phyloP scores from a whole-genome alignment of 2,888 invertebrate species.

The Nomada fabriciana region DNA sequence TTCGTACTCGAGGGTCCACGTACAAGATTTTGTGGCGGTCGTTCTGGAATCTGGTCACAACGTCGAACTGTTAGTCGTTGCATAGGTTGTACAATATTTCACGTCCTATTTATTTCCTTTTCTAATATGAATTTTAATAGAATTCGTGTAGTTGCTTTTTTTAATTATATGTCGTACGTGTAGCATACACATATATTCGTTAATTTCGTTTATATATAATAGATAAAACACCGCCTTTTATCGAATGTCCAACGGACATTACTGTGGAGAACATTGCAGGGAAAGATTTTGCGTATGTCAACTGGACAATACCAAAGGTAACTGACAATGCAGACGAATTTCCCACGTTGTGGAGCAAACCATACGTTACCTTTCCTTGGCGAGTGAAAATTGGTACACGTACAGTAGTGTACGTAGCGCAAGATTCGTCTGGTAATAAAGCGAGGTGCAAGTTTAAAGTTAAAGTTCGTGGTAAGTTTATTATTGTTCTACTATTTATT shows the following conservation, averaged over 20 bases:
- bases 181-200: not conserved
- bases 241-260: constrained; percentile 87
- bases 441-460: constrained; percentile 87
- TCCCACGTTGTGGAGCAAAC: constrained; percentile 86
- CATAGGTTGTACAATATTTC: constrained; percentile 81
- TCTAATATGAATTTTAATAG: not conserved
- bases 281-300: constrained; percentile 85
- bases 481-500: not conserved
- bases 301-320: constrained; percentile 84
- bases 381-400: constrained; percentile 87
- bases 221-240: constrained; percentile 86
- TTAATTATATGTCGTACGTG: too few relatives aligned
- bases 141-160: too few relatives aligned
- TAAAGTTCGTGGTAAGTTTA: constrained; percentile 85
- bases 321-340: constrained; percentile 87
- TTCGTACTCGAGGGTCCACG: constrained; percentile 86
- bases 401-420: constrained; percentile 87
- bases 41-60: constrained; percentile 86
- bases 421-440: constrained; percentile 87
- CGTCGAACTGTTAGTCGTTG: constrained; percentile 84
- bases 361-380: constrained; percentile 86
- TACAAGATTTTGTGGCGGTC: constrained; percentile 86
- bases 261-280: constrained; percentile 84
- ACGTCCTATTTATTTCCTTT: not conserved
- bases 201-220: constrained; percentile 70